Percentiles rank a stretch among this genome's conserved stretches.
Conservation (phyloP, 92 coral and sea anemone genomes). For the Pocillopora grandis region DNA sequence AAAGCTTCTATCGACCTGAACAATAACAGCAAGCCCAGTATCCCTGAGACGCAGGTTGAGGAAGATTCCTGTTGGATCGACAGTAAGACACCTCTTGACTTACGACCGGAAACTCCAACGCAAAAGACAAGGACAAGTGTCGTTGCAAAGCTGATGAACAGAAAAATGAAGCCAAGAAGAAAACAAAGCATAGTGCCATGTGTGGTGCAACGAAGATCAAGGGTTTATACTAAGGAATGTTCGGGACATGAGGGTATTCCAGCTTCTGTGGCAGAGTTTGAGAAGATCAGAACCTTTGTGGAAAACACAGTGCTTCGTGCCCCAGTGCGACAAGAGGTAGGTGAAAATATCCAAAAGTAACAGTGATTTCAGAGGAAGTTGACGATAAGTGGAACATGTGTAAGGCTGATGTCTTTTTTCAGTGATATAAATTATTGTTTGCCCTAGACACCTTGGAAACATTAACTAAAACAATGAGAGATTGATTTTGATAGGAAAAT, state of each 20-base stretch:
- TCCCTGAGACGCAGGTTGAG: not conserved
- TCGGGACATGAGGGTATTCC: conserved; percentile 37
- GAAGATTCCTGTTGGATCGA: not conserved
- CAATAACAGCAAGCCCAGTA: not conserved
- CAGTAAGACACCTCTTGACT: conserved; percentile 8
- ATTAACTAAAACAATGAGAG: too few relatives aligned
- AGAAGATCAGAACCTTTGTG: conserved; percentile 37
- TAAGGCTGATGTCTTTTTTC: not conserved
- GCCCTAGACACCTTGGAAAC: too few relatives aligned
- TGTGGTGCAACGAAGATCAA: conserved; percentile 36
- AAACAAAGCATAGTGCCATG: conserved; percentile 44
- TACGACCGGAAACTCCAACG: not conserved
- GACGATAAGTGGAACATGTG: not conserved
- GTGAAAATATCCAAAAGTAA: not conserved
- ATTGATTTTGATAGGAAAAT: too few relatives aligned
- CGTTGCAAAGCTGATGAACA: conserved; percentile 51
- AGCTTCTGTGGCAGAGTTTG: conserved; percentile 44
- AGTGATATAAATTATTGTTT: too few relatives aligned
- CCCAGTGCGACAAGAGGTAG: conserved; percentile 60
- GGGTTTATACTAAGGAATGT: conserved; percentile 31
- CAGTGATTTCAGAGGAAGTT: not conserved
- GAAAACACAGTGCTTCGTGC: conserved; percentile 48
- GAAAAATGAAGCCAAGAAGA: conserved; percentile 47
- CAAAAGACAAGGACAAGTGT: conserved; percentile 52
- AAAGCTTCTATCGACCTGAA: not conserved